These are phyloP conservation scores for Exaiptasia diaphana DNA, from an alignment of 64 coral and sea anemone species.

Conservation along the genomic window DNA sequence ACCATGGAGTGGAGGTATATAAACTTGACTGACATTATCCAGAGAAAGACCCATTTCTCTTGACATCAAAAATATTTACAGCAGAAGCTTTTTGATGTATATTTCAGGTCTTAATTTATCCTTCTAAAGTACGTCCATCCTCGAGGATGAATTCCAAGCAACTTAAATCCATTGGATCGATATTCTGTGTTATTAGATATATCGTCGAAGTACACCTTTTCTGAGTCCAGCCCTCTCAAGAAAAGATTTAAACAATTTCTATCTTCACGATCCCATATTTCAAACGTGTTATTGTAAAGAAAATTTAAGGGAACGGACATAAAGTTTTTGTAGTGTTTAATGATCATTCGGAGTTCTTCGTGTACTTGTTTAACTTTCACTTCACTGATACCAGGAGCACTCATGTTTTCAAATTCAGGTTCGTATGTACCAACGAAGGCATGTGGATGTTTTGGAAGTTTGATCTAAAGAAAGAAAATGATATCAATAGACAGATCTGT, in stretches of 20 bases:
- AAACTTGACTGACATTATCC: too few species aligned
- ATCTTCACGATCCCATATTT: slow-evolving; percentile 29
- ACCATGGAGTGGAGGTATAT: too few species aligned
- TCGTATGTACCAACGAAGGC: neutral
- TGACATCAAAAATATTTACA: too few species aligned
- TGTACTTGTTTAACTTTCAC: neutral
- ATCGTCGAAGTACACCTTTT: slow-evolving; percentile 39
- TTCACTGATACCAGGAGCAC: neutral
- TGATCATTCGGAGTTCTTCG: neutral
- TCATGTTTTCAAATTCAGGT: neutral
- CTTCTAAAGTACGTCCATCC: slow-evolving; percentile 34
- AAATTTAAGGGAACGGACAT: neutral
- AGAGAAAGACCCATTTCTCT: too few species aligned
- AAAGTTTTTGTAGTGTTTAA: neutral
- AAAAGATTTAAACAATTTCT: neutral
- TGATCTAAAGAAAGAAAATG: neutral
- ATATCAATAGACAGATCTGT: too few species aligned
- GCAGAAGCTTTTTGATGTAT: too few species aligned
- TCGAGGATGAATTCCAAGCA: slow-evolving; percentile 40
- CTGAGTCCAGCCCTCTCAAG: slow-evolving; percentile 28
- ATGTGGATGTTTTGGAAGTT: neutral
- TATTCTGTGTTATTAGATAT: neutral
- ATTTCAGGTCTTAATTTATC: too few species aligned
- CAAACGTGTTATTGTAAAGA: slow-evolving; percentile 37
- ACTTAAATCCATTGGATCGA: slow-evolving; percentile 18